A percentile compares a stretch with the other conserved stretches of the same genome.
phyloP scores from a whole-genome alignment of 1,140 invertebrate species.

The Saccostrea glomerata region DNA sequence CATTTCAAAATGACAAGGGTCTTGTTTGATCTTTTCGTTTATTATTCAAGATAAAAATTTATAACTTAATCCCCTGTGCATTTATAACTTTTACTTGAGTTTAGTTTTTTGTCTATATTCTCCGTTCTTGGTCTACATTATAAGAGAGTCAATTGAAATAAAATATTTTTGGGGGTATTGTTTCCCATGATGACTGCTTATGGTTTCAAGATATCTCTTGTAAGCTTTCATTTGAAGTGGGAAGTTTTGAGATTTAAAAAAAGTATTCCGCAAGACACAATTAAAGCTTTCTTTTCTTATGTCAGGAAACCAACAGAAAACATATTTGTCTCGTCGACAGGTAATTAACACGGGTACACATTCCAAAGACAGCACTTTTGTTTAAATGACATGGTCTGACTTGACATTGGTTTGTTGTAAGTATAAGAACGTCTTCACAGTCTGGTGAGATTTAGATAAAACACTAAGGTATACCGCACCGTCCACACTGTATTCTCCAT shows the following conservation, averaged over 20 bases:
- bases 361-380: not conserved
- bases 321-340: not conserved
- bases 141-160: not conserved
- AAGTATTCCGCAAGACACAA: too few relatives aligned
- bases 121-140: not conserved
- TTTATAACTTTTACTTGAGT: not conserved
- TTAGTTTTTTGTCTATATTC: not conserved
- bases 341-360: not conserved
- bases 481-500: too few relatives aligned
- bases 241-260: not conserved
- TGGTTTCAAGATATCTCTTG: not conserved
- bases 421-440: too few relatives aligned
- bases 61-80: not conserved
- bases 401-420: too few relatives aligned
- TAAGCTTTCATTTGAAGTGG: not conserved
- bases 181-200: not conserved
- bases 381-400: not conserved
- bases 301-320: not conserved
- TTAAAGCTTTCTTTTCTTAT: too few relatives aligned
- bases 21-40: conserved; percentile 20
- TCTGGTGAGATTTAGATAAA: too few relatives aligned
- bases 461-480: too few relatives aligned
- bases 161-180: not conserved
- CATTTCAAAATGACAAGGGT: not conserved
- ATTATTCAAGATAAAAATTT: conserved; percentile 13